These are phyloP conservation scores for Corvus hawaiiensis DNA, from an alignment of 2,113 vertebrate species.

Conservation along the genomic window DNA sequence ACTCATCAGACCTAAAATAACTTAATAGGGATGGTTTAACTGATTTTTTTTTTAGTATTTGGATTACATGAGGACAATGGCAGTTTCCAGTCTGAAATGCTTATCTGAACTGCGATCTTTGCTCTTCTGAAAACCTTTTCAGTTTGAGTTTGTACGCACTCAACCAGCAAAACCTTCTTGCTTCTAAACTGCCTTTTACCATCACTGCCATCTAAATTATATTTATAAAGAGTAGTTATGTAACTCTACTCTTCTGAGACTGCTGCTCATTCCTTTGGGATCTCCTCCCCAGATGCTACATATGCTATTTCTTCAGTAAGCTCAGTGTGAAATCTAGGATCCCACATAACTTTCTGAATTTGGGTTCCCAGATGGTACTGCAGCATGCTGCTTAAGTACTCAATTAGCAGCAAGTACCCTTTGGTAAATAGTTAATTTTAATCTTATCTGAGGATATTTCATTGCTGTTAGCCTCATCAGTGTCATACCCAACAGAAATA, in stretches of 20 bases:
- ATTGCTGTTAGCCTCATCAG: neutral
- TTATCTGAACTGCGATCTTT: neutral
- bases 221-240: neutral
- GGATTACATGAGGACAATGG: neutral
- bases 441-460: slow-evolving; percentile 6
- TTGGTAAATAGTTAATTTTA: neutral
- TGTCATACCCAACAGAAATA: neutral
- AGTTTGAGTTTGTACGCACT: neutral
- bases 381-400: neutral
- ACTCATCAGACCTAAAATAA: neutral
- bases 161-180: neutral
- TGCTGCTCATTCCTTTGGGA: neutral
- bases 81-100: neutral
- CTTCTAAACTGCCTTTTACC: neutral
- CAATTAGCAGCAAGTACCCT: neutral
- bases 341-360: neutral
- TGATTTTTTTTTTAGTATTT: neutral
- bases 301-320: neutral
- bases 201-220: neutral
- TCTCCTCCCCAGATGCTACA: neutral
- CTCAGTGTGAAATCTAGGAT: neutral
- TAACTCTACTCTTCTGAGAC: neutral
- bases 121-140: neutral
- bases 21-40: neutral
- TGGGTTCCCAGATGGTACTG: neutral